phyloP scores from a whole-genome alignment of 2,888 invertebrate species.

The Platerodrilus igneus region DNA sequence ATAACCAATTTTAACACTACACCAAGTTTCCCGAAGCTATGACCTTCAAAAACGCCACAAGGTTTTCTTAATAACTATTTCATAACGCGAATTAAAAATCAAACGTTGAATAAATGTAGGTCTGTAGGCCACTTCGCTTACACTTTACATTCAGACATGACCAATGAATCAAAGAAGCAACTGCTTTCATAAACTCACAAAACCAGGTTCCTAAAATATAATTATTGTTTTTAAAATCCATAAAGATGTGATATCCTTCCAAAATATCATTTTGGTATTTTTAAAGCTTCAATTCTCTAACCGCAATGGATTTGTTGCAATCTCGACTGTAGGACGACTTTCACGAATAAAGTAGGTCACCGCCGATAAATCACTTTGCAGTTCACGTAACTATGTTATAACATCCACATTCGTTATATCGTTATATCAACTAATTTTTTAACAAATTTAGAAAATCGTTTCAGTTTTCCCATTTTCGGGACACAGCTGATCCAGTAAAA shows the following conservation, averaged over 20 bases:
- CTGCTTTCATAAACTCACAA: conserved; percentile 55
- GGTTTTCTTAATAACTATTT: conserved; percentile 49
- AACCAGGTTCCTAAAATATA: conserved; percentile 51
- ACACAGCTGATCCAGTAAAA: conserved; percentile 4
- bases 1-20: conserved; percentile 47
- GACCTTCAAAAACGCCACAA: conserved; percentile 49
- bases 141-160: conserved; percentile 74
- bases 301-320: conserved; percentile 16
- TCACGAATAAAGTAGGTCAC: conserved; percentile 42
- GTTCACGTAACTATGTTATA: conserved; percentile 36
- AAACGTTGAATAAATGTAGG: conserved; percentile 75
- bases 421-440: conserved; percentile 6
- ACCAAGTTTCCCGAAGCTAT: conserved; percentile 48
- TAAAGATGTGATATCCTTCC: neutral
- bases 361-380: conserved; percentile 37
- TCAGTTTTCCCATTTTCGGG: too few relatives aligned
- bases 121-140: conserved; percentile 86
- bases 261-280: conserved; percentile 17
- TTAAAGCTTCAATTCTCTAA: conserved; percentile 11
- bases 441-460: conserved; percentile 4
- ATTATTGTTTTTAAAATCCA: conserved; percentile 37
- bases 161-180: conserved; percentile 65
- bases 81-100: conserved; percentile 53
- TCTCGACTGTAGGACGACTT: conserved; percentile 29
- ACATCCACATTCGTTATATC: conserved; percentile 30